A percentile compares a stretch with the other conserved stretches of the same genome.
Evolutionary conservation across 2,113 vertebrate genomes (phyloP).

Genomic region (Polypterus senegalus): DNA sequence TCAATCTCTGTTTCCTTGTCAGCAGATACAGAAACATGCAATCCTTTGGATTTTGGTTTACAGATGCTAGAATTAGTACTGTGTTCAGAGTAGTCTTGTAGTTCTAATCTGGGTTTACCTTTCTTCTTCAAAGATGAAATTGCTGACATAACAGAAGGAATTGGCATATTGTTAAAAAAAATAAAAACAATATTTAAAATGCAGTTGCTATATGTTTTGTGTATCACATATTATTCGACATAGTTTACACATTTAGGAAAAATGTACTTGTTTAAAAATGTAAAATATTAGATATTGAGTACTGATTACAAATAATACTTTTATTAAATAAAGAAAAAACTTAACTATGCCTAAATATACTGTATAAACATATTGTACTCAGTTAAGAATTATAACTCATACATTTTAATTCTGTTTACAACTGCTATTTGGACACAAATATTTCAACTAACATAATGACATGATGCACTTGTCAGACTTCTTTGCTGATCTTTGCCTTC

Average conservation of each 20-base stretch:
- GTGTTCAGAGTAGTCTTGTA: slow-evolving; percentile 42
- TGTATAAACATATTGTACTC: too few relatives aligned
- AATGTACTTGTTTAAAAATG: background rate
- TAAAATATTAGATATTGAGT: background rate
- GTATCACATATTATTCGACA: background rate
- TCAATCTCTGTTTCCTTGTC: slow-evolving; percentile 1
- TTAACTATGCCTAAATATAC: too few relatives aligned
- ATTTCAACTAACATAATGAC: background rate
- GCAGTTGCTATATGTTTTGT: too few relatives aligned
- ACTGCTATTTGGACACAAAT: background rate
- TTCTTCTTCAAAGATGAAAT: slow-evolving; percentile 35
- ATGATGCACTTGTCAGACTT: background rate
- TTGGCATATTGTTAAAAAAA: background rate
- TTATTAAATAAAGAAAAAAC: too few relatives aligned
- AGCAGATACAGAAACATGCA: slow-evolving; percentile 8
- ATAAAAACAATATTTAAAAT: background rate
- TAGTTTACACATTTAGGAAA: background rate
- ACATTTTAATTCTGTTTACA: too few relatives aligned
- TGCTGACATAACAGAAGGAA: slow-evolving; percentile 32
- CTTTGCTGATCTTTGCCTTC: background rate
- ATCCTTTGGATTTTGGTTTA: slow-evolving; percentile 14
- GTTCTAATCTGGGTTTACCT: slow-evolving; percentile 55
- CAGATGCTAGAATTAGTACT: slow-evolving; percentile 15
- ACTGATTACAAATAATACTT: background rate
- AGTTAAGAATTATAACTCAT: too few relatives aligned